phyloP scores from a whole-genome alignment of 1,140 invertebrate genomes.

The Drosophila asahinai region DNA sequence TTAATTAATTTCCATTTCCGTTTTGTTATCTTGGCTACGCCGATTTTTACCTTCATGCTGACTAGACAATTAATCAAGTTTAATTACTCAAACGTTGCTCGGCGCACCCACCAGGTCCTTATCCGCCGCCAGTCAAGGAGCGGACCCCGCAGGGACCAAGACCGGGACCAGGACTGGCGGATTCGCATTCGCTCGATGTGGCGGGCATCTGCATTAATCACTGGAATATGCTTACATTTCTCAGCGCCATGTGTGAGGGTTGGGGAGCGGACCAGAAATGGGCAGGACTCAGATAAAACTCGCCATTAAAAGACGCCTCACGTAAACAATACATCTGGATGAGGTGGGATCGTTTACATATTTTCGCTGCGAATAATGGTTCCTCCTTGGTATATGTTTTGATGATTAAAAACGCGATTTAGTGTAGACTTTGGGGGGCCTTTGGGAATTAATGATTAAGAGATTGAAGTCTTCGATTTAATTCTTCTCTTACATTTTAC shows the following conservation, averaged over 20 bases:
- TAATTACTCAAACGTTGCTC: conserved; percentile 63
- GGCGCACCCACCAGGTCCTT: conserved; percentile 30
- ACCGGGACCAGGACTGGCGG: conserved; percentile 4
- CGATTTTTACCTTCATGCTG: conserved; percentile 81
- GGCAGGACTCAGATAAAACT: conserved; percentile 48
- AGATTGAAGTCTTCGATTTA: neutral
- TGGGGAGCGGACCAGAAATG: conserved; percentile 2
- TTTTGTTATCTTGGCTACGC: conserved; percentile 76
- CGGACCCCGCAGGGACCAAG: conserved; percentile 8
- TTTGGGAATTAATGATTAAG: neutral
- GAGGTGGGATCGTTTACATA: conserved; percentile 72
- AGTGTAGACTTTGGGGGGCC: neutral
- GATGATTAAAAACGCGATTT: conserved; percentile 15
- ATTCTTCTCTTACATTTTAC: neutral
- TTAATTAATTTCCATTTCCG: conserved; percentile 83
- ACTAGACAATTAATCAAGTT: conserved; percentile 81
- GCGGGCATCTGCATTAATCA: conserved; percentile 75
- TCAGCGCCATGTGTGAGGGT: conserved; percentile 56
- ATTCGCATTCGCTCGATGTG: conserved; percentile 32
- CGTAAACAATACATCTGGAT: conserved; percentile 70
- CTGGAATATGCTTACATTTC: conserved; percentile 77
- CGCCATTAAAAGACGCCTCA: conserved; percentile 58
- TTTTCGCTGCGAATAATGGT: conserved; percentile 44
- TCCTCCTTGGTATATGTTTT: neutral
- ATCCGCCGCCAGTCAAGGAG: conserved; percentile 14